phyloP scores from a whole-genome alignment of 2,797 vertebrate genomes.

The Pseudotriccus pelzelni region DNA sequence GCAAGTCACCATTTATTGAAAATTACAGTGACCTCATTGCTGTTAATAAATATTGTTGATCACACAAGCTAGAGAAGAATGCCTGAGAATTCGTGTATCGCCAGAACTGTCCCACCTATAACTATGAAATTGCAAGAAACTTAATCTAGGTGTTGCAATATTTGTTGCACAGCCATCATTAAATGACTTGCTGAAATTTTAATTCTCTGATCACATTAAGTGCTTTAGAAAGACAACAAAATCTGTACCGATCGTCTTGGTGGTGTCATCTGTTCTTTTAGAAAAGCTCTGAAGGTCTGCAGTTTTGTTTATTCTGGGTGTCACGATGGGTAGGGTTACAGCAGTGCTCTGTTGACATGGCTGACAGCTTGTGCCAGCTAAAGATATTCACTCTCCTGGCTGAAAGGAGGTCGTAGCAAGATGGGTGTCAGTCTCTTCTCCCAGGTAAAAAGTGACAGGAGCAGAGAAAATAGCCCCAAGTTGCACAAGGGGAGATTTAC shows the following conservation, averaged over 20 bases:
- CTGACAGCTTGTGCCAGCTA: slow-evolving; percentile 70
- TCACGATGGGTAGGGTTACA: slow-evolving; percentile 74
- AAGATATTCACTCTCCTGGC: slow-evolving; percentile 39
- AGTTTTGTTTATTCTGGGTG: slow-evolving; percentile 42
- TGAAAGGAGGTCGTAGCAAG: not conserved
- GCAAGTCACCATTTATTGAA: slow-evolving; percentile 86
- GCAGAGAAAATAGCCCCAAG: not conserved
- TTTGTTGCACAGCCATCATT: slow-evolving; percentile 72
- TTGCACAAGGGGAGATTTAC: not conserved
- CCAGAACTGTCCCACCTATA: slow-evolving; percentile 61
- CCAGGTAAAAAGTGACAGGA: not conserved
- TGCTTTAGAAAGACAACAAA: slow-evolving; percentile 83
- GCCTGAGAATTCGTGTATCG: not conserved
- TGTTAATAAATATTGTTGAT: slow-evolving; percentile 88
- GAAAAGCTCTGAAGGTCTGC: slow-evolving; percentile 67
- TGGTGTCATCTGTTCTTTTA: slow-evolving; percentile 77
- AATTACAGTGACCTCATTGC: slow-evolving; percentile 84
- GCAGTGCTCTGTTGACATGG: slow-evolving; percentile 55
- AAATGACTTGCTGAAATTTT: slow-evolving; percentile 85
- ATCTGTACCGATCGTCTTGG: slow-evolving; percentile 75
- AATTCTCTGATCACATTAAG: slow-evolving; percentile 89
- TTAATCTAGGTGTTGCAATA: slow-evolving; percentile 64
- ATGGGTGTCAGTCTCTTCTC: not conserved
- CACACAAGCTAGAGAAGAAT: slow-evolving; percentile 73
- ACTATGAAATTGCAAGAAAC: slow-evolving; percentile 74